A percentile compares a stretch with the other conserved stretches of the same genome.
Evolutionary conservation across 1,140 invertebrate genomes (phyloP).

Genomic region (Daktulosphaira vitifoliae): DNA sequence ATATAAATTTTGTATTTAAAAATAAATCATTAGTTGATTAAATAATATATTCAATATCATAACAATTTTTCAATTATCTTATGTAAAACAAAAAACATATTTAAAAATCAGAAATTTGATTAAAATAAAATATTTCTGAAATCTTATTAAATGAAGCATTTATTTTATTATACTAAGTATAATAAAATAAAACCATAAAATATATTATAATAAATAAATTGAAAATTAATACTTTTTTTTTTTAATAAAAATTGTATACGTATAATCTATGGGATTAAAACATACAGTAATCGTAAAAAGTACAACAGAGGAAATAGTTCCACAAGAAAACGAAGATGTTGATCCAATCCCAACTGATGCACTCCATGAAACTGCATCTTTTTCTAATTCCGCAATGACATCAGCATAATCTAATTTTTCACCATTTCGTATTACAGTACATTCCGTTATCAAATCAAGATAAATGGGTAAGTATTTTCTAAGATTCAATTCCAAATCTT

Average conservation of each 20-base stretch:
- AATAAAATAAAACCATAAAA: too few species aligned
- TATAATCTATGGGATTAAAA: too few species aligned
- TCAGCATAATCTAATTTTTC: constrained; percentile 58
- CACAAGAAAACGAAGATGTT: constrained; percentile 51
- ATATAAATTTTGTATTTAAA: too few species aligned
- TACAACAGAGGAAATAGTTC: constrained; percentile 52
- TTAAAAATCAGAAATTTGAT: too few species aligned
- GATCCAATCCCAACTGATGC: constrained; percentile 54
- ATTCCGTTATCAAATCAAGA: constrained; percentile 60
- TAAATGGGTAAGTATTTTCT: constrained; percentile 64
- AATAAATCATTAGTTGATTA: too few species aligned
- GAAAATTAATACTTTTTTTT: too few species aligned
- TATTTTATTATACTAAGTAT: too few species aligned
- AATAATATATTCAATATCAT: neutral
- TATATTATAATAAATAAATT: neutral
- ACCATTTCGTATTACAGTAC: constrained; percentile 51
- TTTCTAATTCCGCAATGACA: constrained; percentile 64
- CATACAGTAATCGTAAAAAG: constrained; percentile 50
- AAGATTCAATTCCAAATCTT: constrained; percentile 49
- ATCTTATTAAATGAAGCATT: too few species aligned
- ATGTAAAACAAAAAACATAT: neutral
- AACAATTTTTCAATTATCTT: neutral
- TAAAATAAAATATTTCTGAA: too few species aligned
- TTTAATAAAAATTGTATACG: too few species aligned
- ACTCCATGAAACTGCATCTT: constrained; percentile 56